Evolutionary conservation across 2,113 vertebrate genomes (phyloP).

Genomic region (Bufo gargarizans): DNA sequence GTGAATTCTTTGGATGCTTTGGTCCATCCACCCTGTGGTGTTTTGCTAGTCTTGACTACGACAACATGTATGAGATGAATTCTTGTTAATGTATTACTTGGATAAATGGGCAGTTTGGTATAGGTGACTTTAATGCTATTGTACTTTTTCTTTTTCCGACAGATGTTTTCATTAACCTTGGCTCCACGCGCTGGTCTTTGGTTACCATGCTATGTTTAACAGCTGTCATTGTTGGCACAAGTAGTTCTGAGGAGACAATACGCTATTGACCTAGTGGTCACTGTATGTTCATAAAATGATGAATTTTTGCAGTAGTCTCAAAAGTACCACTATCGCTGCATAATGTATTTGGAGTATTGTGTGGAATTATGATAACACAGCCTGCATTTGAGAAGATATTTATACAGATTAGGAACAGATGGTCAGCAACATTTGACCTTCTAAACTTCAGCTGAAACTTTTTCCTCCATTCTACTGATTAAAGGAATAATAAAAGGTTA

Average conservation of each 20-base stretch:
- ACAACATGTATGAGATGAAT: background rate
- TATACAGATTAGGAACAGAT: conserved; percentile 63
- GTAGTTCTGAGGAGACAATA: conserved; percentile 57
- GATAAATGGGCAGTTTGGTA: background rate
- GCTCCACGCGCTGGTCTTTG: conserved; percentile 9
- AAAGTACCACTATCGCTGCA: conserved; percentile 60
- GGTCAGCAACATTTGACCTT: conserved; percentile 53
- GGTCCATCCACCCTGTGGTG: background rate
- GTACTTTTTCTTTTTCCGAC: conserved; percentile 48
- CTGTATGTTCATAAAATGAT: conserved; percentile 64
- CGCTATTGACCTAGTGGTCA: conserved; percentile 61
- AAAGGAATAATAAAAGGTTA: background rate
- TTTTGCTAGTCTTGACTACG: background rate
- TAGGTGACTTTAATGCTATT: conserved; percentile 20
- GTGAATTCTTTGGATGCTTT: background rate
- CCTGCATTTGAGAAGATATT: conserved; percentile 64
- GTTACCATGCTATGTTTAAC: conserved; percentile 61
- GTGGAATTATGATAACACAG: conserved; percentile 61
- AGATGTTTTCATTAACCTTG: conserved; percentile 59
- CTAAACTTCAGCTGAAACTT: background rate
- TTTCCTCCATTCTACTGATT: background rate
- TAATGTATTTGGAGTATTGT: conserved; percentile 60
- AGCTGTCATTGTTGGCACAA: conserved; percentile 67
- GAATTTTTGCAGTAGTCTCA: conserved; percentile 46
- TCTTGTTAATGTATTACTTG: background rate